Conservation (phyloP, 2,113 vertebrate genomes). For the Pedetes capensis region DNA sequence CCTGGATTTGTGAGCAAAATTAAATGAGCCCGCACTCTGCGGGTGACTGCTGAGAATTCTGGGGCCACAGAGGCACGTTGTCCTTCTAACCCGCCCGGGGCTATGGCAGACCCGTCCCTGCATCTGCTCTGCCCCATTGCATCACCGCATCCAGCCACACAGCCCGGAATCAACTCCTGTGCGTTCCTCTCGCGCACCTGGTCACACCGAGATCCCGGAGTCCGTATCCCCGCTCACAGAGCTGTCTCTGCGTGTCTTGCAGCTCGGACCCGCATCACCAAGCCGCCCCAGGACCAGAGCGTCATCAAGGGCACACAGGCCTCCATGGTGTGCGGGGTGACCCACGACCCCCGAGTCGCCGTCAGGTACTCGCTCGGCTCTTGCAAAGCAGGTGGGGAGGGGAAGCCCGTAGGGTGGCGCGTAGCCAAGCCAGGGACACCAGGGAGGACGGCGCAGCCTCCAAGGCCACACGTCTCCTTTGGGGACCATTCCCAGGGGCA, state of each 20-base stretch:
- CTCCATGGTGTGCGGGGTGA: conserved; percentile 92
- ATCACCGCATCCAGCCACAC: fast-evolving
- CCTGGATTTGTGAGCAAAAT: neutral
- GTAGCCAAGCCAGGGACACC: fast-evolving
- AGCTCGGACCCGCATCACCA: conserved; percentile 95
- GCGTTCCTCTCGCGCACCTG: neutral
- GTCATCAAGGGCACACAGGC: conserved; percentile 99
- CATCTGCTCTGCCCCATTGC: neutral
- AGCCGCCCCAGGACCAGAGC: conserved; percentile 93
- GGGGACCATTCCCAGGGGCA: fast-evolving
- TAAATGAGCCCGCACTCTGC: fast-evolving
- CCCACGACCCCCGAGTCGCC: conserved; percentile 92
- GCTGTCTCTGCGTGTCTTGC: conserved; percentile 19
- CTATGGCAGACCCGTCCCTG: fast-evolving
- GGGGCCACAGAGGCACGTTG: fast-evolving
- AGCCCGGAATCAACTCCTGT: fast-evolving
- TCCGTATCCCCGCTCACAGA: neutral
- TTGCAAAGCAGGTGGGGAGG: too few species aligned
- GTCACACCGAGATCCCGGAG: fast-evolving
- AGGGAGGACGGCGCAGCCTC: fast-evolving
- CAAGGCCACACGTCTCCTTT: neutral
- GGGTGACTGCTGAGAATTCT: neutral
- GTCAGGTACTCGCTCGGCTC: conserved; percentile 93
- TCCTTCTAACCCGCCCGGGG: neutral
- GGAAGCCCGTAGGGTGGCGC: neutral